Base-by-base conservation (phyloP, 2,888 invertebrate species). In the Himalopsyche anomala region DNA sequence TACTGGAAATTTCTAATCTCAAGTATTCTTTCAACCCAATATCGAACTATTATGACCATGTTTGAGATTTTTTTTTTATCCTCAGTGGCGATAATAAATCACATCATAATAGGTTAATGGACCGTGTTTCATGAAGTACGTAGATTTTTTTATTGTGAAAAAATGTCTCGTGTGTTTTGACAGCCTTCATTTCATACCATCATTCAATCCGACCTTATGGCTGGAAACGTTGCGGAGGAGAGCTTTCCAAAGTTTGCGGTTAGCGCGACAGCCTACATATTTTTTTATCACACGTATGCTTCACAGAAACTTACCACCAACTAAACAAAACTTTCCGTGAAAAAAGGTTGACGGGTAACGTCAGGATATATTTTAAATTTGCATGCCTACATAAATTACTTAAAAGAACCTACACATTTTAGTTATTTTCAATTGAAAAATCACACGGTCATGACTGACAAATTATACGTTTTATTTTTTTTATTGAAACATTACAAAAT, bases 201-300 rank as follows among this genome's bases (percentile, higher is more conserved):
- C 62, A 62, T 62, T 62, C 62, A 62, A 62, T 62, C 62, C 62
- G 62, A 62, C 62, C 62, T 62, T 62, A 19, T 62, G 62, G 62
- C 62, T 51, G 12, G 51, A 28, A 62, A 62, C 19, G 62, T 62
- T 11, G 62, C 1, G 62, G 62, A n/a, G 62, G 62, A n/a, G 62
- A 62, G 62, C 19, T 62, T 62, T 62, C 28, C 62, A 62, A 62
- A 62, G 62, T 62, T n/a, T 62, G 28, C n/a, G 19, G 62, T 28
- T 62, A 5, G 62, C 19, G 19, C 62, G n/a, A 62, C 19, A 62
- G 28, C 62, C 62, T 62, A 62, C 51, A 51, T 51, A 51, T 51
- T 51, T 51, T 56, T 56, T 56, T 19, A 62, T 62, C 62, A 62
- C 62, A 62, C 9, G 62, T 28, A 28, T 62, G 62, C 19, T 28